Base-by-base conservation (phyloP, 2,113 vertebrate genomes). In the Salvelinus fontinalis region DNA sequence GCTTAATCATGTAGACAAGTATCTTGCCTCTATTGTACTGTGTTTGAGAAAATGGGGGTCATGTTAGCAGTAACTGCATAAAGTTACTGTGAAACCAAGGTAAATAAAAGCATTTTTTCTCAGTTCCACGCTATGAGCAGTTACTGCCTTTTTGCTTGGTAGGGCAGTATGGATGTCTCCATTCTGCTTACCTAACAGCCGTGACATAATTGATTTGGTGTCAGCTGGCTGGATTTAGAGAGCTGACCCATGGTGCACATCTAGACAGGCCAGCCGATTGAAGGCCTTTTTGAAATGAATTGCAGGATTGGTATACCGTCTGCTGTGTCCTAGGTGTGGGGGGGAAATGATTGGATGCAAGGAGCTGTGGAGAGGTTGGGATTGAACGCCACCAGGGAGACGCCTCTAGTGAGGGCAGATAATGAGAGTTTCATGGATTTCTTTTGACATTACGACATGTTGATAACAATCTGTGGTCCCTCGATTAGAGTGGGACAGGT, bases 161-260 rank as follows among this genome's bases (percentile, higher is more conserved):
- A 2, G 34, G 34, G 34, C 34, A 34, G 34, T 34, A 34, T 81
- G 84, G 84, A 81, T 62, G 82, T 83, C 83, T 79, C 86, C 85
- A 67, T 87, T 92, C 82, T 90, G 89, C 90, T 87, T 87, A 88
- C 80, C 81, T 79, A 83, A 78, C 77, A 78, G 86, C 83, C 83
- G 51, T 74, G 81, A n/a, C 34, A 84, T 88, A 81, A 92, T 92
- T 90, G 90, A 91, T 92, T 90, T 87, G 82, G 82, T 92, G 90
- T 92, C 91, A 89, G 75, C 83, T 82, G 81, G 73, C 34, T 44
- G 75, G 87, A 91, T 92, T 90, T 92, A 90, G 80, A 83, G 87
- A 77, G 82, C 85, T 90, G 87, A n/a, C 59, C 83, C 82, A 13
- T 70, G 82, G 85, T 81, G 84, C 85, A 82, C 74, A 86, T 80